Evolutionary conservation across 2,113 vertebrate species (phyloP), one percentile per base, ranked within the genome.

Genomic region (Genyomyrus donnyi): DNA sequence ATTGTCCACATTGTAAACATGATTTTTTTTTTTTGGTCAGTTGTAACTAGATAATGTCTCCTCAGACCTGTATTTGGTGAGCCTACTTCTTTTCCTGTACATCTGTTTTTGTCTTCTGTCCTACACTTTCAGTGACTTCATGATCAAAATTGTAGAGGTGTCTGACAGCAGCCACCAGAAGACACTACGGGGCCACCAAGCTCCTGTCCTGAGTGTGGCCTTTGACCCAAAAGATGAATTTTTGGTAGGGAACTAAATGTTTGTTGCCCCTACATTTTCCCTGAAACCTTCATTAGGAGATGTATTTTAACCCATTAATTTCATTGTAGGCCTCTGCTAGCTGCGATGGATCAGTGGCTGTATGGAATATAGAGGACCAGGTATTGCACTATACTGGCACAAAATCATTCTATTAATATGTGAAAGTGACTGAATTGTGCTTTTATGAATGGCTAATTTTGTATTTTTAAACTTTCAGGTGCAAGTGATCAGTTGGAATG

Each of bases 111-210:
- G 35, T 24, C 31, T 52, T 89, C 90, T 35, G 42, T 84, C 42
- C 77, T 45, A 89, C 88, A 27, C 92, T 91, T 91, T 9, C 93
- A 99, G 98, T 93, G 98, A 99, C 94, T 99, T 99, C 91, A 91
- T 99, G 95, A 95, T 99, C 90, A 99, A 99, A 94, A 95, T 99
- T 89, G 96, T 99, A 93, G 97, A 98, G 90, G 96, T 99, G 91
- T n/a, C 93, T 5, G 97, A 99, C 92, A 98, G 96, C 94, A 97
- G 97, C 94, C 96, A 97, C 89, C 98, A 99, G 96, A 98, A 98
- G 93, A 98, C 97, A 0, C 96, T 99, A 39, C 95, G 97, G 90
- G 98, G 98, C 45, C 98, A 99, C 0, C 96, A 97, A 1, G 98
- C 98, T 0, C 98, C 98, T 21, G 95, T 99, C 74, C 93, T 99